Conservation (phyloP, 2,888 invertebrate species). For the Adelognathus sp. region DNA sequence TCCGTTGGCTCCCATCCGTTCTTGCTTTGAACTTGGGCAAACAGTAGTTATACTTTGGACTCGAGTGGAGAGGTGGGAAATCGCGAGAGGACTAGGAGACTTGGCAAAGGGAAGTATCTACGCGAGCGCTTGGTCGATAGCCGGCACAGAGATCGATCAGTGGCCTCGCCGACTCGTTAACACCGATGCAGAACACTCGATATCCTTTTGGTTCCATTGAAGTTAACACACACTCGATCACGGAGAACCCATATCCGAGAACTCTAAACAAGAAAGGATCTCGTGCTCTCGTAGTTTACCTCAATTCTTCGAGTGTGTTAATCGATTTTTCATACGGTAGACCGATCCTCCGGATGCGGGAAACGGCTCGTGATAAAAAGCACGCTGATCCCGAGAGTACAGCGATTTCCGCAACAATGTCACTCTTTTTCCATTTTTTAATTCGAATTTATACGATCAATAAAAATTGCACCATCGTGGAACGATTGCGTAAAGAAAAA, state of each 20-base stretch:
- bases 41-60: slow-evolving; percentile 16
- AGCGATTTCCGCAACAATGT: too few relatives aligned
- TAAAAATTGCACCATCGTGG: too few relatives aligned
- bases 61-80: slow-evolving; percentile 1
- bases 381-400: too few relatives aligned
- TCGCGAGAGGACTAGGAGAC: background rate
- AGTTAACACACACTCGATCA: background rate
- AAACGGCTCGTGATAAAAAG: background rate
- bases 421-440: too few relatives aligned
- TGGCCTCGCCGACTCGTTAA: slow-evolving; percentile 19
- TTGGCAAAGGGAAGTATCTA: background rate
- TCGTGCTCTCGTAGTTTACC: background rate
- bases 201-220: background rate
- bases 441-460: too few relatives aligned
- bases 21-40: slow-evolving; percentile 25
- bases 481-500: too few relatives aligned
- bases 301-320: background rate
- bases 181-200: background rate
- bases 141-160: background rate
- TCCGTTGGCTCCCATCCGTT: background rate
- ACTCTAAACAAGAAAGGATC: background rate
- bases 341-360: background rate
- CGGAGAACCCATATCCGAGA: background rate
- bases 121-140: background rate
- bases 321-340: background rate